A percentile compares a stretch with the other conserved stretches of the same genome.
These are phyloP conservation scores for Onychomys torridus DNA, from an alignment of 2,797 vertebrate genomes.

Conservation along the genomic window DNA sequence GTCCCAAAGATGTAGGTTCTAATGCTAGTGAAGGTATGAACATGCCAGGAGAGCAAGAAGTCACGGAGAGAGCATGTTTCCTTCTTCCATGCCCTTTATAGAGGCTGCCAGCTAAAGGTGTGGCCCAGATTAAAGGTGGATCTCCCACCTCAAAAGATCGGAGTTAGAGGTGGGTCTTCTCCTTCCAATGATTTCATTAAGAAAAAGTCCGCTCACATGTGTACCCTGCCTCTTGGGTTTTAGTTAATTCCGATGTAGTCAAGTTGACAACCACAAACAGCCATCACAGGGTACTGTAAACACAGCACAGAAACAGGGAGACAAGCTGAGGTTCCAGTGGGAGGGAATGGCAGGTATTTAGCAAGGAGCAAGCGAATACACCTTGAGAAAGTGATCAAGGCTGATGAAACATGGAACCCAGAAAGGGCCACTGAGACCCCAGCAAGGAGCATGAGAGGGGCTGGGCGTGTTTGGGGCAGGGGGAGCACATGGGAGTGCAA, in stretches of 20 bases:
- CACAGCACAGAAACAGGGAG: background rate
- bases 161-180: background rate
- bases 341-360: background rate
- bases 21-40: background rate
- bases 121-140: background rate
- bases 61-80: too few species aligned
- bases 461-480: background rate
- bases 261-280: background rate
- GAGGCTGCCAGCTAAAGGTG: background rate
- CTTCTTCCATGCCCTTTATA: background rate
- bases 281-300: background rate
- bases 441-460: background rate
- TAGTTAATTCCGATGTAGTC: background rate
- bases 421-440: background rate
- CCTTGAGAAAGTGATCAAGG: background rate
- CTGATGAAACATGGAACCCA: background rate
- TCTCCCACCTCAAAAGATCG: background rate
- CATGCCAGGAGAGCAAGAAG: background rate
- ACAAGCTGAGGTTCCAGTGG: background rate
- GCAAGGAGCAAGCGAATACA: background rate
- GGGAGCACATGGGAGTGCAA: background rate
- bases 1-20: background rate
- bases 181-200: background rate
- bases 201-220: background rate
- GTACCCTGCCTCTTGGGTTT: background rate